Conservation (phyloP, 2,888 invertebrate species). For the Chloroclysta siterata region DNA sequence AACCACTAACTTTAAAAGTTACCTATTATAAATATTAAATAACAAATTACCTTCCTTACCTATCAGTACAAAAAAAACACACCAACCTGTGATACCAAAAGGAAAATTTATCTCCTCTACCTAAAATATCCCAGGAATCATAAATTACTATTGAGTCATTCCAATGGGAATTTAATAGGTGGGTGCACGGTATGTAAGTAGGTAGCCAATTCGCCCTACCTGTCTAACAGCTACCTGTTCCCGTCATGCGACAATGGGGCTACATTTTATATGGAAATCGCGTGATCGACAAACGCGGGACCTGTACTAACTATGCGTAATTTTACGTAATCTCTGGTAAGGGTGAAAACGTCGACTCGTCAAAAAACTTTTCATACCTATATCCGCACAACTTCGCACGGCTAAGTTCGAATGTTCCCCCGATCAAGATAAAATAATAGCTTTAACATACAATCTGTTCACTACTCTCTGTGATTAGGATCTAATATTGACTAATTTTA, state of each 20-base stretch:
- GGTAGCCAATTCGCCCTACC: neutral
- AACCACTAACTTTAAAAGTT: no score
- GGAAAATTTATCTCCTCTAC: no score
- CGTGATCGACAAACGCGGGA: constrained; percentile 42
- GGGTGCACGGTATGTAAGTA: neutral
- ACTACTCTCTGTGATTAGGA: no score
- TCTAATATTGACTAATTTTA: no score
- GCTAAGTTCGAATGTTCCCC: neutral
- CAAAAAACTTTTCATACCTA: neutral
- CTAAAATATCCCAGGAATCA: neutral
- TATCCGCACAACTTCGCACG: neutral
- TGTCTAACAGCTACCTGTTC: constrained; percentile 6
- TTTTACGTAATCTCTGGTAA: constrained; percentile 7
- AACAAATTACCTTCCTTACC: no score
- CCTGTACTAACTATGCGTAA: constrained; percentile 9
- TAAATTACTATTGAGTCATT: constrained; percentile 14
- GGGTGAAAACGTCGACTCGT: constrained; percentile 1
- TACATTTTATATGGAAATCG: constrained; percentile 48
- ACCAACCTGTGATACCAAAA: no score
- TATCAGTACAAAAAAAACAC: no score
- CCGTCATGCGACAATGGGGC: constrained; percentile 1
- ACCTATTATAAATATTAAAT: no score
- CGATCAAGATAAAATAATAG: no score
- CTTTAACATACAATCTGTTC: no score
- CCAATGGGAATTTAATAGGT: neutral